Evolutionary conservation across 2,797 vertebrate genomes (phyloP), one percentile per base, ranked within the genome.

Genomic region (Myotis planiceps): DNA sequence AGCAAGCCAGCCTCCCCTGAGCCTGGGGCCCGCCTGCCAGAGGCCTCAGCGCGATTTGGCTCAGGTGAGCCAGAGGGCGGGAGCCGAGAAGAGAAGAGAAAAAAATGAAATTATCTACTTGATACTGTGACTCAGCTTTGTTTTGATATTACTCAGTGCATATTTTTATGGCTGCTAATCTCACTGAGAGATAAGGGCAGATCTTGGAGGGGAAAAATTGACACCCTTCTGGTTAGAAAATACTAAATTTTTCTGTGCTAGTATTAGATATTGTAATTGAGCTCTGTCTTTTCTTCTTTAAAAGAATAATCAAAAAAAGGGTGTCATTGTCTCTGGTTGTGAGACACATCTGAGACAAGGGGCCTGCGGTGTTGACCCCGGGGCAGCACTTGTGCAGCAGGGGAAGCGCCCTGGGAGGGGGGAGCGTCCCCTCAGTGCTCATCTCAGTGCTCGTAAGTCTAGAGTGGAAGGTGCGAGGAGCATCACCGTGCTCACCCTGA

Each of bases 161-260:
- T 76, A 6, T 32, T 88, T 88, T 82, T 55, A 49, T 34, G 75
- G 23, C 72, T 65, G 21, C 29, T 68, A 39, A 74, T 78, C 25
- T 74, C 53, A 29, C 0, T 76, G 53, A 88, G 86, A 89, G 32
- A 88, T 75, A 94, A 82, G 79, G 14, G 9, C 39, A 49, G 53
- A 19, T 72, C 47, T 83, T 42, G 51, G 63, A 84, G 66, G 94
- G 15, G 27, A 78, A 58, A 92, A 92, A 94, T 13, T 39, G 32
- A 39, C n/a, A 71, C 27, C 39, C 27, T 72, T 84, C 68, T 60
- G 18, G 75, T 76, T 37, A 53, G 49, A 89, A 81, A 93, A 63
- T 47, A 71, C 6, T 69, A 18, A 3, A 32, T 86, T 65, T 72
- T 60, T 58, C 34, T 63, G 37, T 78, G 29, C n/a, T 53, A 16